Evolutionary conservation across 1,140 invertebrate species (phyloP), one percentile per base, ranked within the genome.

Genomic region (Sycophila sp.): DNA sequence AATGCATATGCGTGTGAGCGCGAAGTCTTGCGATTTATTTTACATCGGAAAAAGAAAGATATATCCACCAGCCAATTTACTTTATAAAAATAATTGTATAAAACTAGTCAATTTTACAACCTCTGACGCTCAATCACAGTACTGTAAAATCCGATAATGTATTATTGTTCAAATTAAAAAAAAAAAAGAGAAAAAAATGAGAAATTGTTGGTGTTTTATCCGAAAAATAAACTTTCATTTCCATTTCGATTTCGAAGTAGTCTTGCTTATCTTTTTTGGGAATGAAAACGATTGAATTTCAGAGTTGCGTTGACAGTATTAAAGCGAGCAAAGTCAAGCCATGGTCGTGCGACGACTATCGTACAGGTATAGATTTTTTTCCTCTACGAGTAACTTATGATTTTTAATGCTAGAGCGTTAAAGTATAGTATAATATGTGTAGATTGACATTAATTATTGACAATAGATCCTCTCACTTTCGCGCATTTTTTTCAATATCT

Each of bases 31-130:
- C 53, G 53, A 71, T 58, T 10, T 10, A 7, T 26, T 34, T 65
- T 40, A 28, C 45, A n/a, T 26, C 17, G n/a, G 7, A 55, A 45
- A 34, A 47, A 24, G 40, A 47, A 40, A 59, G 15, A 56, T 45
- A 26, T 75, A 69, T 51, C 79, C 81, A 83, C 83, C 82, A 85
- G 81, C 82, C 82, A 81, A 78, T 79, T 77, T 83, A 73, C n/a
- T 80, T 85, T 85, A 86, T 85, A 85, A 85, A 85, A 86, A 85
- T 86, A 86, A 86, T 85, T 85, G 81, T 86, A 85, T 85, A 86
- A 85, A 86, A 86, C 82, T 86, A 84, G 83, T 85, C 85, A 83
- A 84, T 85, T 84, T 82, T 75, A 82, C 83, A 85, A 83, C 70
- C 69, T 83, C 83, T 82, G 82, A 84, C 72, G 76, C 75, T 83